Evolutionary conservation across 2,797 vertebrate species (phyloP).

Genomic region (Danio jaintianensis): DNA sequence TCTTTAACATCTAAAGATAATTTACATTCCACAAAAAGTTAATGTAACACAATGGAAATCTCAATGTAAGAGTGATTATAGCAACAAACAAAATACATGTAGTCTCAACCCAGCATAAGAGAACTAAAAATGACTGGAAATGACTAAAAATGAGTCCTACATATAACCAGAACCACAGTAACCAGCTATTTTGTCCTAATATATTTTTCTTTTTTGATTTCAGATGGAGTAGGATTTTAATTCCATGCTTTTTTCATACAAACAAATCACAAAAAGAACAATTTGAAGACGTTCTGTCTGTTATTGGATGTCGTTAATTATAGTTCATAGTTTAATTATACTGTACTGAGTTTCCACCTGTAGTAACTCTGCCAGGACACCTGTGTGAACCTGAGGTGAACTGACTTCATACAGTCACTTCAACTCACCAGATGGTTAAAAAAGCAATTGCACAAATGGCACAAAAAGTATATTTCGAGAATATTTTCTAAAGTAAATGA

Average conservation of each 20-base stretch:
- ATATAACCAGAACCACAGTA: too few relatives aligned
- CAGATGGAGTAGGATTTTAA: neutral
- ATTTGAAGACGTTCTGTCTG: neutral
- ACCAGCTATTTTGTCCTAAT: too few relatives aligned
- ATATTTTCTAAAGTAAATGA: too few relatives aligned
- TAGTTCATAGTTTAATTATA: neutral
- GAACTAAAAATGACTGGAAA: too few relatives aligned
- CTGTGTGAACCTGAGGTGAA: neutral
- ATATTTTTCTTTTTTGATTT: too few relatives aligned
- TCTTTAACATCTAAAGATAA: too few relatives aligned
- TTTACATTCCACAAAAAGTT: too few relatives aligned
- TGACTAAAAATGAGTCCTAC: too few relatives aligned
- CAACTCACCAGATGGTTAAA: neutral
- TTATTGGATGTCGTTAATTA: neutral
- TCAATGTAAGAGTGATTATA: too few relatives aligned
- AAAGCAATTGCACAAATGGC: neutral
- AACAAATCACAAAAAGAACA: neutral
- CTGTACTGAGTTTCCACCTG: neutral
- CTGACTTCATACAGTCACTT: neutral
- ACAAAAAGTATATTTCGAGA: neutral
- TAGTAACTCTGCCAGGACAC: neutral
- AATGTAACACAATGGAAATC: too few relatives aligned
- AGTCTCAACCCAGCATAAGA: too few relatives aligned
- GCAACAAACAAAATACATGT: too few relatives aligned
- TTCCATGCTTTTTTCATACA: neutral